Percentiles rank a stretch among this genome's conserved stretches.
phyloP scores from a whole-genome alignment of 2,888 invertebrate genomes.

The Lepas anatifera region DNA sequence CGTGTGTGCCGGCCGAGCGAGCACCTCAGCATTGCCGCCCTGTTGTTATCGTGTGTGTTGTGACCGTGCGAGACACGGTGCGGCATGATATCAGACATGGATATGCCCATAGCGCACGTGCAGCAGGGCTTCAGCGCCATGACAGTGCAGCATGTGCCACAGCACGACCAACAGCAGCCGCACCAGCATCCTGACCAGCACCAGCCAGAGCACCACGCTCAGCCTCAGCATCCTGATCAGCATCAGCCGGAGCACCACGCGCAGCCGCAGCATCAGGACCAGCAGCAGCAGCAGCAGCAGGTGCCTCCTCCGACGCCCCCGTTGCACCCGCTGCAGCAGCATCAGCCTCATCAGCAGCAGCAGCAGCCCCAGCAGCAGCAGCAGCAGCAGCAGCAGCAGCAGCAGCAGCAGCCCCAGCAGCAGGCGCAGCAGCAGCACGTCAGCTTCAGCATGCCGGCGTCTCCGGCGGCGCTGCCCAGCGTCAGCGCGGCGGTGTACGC shows the following conservation, averaged over 20 bases:
- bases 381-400: not conserved
- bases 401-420: not conserved
- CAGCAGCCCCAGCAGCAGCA: not conserved
- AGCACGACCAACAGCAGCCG: not conserved
- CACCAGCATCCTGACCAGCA: not conserved
- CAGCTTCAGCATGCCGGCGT: not conserved
- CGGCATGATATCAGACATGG: constrained; percentile 7
- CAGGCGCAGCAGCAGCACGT: constrained; percentile 41
- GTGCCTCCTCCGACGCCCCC: not conserved
- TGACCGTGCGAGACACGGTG: not conserved
- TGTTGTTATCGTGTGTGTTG: not conserved
- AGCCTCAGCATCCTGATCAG: no score
- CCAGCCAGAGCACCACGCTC: not conserved
- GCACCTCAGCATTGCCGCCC: not conserved
- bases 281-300: not conserved
- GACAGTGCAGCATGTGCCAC: not conserved
- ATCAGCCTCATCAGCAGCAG: not conserved
- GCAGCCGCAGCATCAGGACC: no score
- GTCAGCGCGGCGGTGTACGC: not conserved
- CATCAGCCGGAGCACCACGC: no score
- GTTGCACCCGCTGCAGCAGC: no score
- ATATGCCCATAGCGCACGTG: not conserved
- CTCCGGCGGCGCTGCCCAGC: not conserved
- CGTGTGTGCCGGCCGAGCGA: not conserved
- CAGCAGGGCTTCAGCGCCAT: not conserved